phyloP scores from a whole-genome alignment of 2,797 vertebrate genomes.

The Nasua narica region DNA sequence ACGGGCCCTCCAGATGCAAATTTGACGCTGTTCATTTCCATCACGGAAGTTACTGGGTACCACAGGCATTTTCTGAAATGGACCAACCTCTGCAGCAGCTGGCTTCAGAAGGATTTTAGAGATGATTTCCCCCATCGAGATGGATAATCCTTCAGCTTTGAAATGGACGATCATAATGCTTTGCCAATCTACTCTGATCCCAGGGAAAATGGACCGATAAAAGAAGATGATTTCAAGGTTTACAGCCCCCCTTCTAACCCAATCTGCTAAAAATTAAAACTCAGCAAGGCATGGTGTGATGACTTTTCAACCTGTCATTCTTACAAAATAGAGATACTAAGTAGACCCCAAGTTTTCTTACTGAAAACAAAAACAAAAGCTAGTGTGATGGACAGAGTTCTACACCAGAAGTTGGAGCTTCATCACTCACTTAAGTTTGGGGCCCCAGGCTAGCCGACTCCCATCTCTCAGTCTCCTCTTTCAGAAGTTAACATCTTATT shows the following conservation, averaged over 20 bases:
- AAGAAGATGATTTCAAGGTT: constrained; percentile 52
- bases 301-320: constrained; percentile 54
- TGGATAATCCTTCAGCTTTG: constrained; percentile 48
- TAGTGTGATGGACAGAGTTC: background rate
- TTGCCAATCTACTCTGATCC: constrained; percentile 61
- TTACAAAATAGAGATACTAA: constrained; percentile 43
- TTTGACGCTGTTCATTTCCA: background rate
- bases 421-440: background rate
- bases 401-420: background rate
- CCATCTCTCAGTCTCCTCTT: background rate
- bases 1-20: background rate
- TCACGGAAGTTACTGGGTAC: background rate
- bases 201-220: constrained; percentile 47
- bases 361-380: constrained; percentile 2
- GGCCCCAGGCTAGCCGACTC: background rate
- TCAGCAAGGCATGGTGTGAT: constrained; percentile 52
- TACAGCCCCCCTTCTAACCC: constrained; percentile 33
- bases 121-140: constrained; percentile 1
- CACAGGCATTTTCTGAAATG: constrained; percentile 43
- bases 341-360: background rate
- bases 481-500: background rate
- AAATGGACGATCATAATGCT: constrained; percentile 61
- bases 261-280: constrained; percentile 75
- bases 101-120: constrained; percentile 47
- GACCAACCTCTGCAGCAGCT: constrained; percentile 9